Evolutionary conservation across 2,888 invertebrate species (phyloP), one percentile per base, ranked within the genome.

Genomic region (Erebia epiphron): DNA sequence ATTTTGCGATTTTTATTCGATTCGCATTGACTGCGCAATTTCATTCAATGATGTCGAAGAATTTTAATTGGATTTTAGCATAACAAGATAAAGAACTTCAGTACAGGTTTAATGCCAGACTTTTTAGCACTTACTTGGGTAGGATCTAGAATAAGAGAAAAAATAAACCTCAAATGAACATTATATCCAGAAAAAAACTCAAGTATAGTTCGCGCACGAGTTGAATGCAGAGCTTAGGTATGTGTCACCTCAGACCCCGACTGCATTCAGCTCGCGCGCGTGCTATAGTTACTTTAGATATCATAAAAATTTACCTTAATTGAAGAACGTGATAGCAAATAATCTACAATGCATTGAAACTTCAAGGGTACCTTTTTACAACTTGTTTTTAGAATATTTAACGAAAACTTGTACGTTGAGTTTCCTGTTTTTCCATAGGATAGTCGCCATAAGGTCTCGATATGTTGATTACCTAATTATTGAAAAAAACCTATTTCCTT

Each of bases 311-410:
- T 26, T 52, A 63, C 63, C 63, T 63, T 63, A 35, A 63, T 52
- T n/a, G 11, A 63, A 63, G 61, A 61, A 61, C 18, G 16, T 61
- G 61, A 63, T 49, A 63, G 63, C 35, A 50, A 35, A 11, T 50
- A 26, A 26, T 50, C 14, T 63, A 63, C 21, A 63, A 61, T 10
- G 43, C 63, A 63, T 63, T 63, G 10, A 62, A 14, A 61, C 61
- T 35, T 52, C 63, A 63, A 63, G 63, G 63, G 35, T 50, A 61
- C 46, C 61, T 43, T 61, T 61, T 43, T 10, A n/a, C n/a, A 50
- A 63, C 63, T 10, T 26, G 63, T 50, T 63, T 63, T 67, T 67
- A 10, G 35, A 26, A 58, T 58, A 58, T 67, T 18, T 11, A 67
- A 58, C 16, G 60, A 57, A 57, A 26, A 57, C 26, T 57, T 16